These are phyloP conservation scores for Syngnathus typhle DNA, from an alignment of 2,113 vertebrate genomes.

Conservation along the genomic window DNA sequence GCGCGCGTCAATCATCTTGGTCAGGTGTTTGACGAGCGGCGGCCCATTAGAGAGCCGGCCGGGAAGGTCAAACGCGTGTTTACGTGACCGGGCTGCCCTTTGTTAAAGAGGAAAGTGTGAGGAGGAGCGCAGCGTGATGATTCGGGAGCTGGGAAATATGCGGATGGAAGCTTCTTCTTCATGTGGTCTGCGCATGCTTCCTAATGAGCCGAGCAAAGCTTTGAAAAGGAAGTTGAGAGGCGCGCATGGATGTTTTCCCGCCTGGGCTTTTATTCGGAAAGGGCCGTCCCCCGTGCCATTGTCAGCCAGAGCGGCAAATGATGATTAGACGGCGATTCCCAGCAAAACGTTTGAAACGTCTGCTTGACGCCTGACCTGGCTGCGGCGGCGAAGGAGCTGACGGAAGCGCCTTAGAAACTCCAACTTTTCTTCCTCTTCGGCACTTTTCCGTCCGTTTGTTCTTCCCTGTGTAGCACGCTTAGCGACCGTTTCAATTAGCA, in stretches of 20 bases:
- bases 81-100: constrained; percentile 71
- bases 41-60: constrained; percentile 76
- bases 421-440: not conserved
- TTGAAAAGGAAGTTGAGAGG: constrained; percentile 63
- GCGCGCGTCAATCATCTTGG: constrained; percentile 77
- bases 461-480: not conserved
- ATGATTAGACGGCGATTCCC: constrained; percentile 68
- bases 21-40: constrained; percentile 74
- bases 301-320: constrained; percentile 61
- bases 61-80: constrained; percentile 67
- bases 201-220: constrained; percentile 72
- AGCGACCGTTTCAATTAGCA: not conserved
- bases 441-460: not conserved
- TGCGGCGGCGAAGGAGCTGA: constrained; percentile 1
- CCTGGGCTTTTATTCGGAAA: constrained; percentile 45
- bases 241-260: constrained; percentile 43
- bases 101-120: constrained; percentile 68
- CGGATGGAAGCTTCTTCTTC: constrained; percentile 55
- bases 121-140: too few species aligned
- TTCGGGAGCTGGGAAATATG: constrained; percentile 63
- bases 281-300: constrained; percentile 16
- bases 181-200: constrained; percentile 71
- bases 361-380: not conserved
- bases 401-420: not conserved
- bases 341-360: constrained; percentile 1